phyloP scores from a whole-genome alignment of 1,140 invertebrate genomes.

The Cataglyphis hispanica region DNA sequence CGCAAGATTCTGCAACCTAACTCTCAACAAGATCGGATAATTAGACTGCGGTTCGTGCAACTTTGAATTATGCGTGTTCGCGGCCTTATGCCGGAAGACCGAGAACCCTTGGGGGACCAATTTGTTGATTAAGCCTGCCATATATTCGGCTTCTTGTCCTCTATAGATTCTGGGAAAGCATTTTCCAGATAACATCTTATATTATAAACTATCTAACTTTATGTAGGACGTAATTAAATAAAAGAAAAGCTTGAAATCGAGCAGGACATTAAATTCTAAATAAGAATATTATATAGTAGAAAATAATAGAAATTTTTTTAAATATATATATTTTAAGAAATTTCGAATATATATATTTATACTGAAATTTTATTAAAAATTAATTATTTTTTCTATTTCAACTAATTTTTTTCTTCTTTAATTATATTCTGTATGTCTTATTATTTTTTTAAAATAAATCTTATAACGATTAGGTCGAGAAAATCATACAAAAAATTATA shows the following conservation, averaged over 20 bases:
- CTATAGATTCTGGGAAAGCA: not conserved
- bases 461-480: not conserved
- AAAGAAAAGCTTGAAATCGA: not conserved
- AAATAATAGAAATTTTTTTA: too few relatives aligned
- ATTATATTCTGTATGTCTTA: not conserved
- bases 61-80: constrained; percentile 84
- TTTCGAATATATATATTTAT: not conserved
- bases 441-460: not conserved
- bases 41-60: constrained; percentile 83
- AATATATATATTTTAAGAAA: not conserved
- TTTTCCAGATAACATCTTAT: constrained; percentile 10
- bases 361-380: not conserved
- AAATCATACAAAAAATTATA: constrained; percentile 16
- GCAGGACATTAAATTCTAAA: not conserved
- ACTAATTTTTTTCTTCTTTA: not conserved
- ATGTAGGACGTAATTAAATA: not conserved
- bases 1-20: constrained; percentile 63
- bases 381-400: not conserved
- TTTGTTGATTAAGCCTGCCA: constrained; percentile 82
- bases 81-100: constrained; percentile 62
- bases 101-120: constrained; percentile 79
- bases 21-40: constrained; percentile 83
- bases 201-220: not conserved
- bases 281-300: too few relatives aligned
- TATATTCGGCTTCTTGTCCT: constrained; percentile 60